phyloP scores from a whole-genome alignment of 2,797 vertebrate genomes.

The Stomatorhinus walkeri region DNA sequence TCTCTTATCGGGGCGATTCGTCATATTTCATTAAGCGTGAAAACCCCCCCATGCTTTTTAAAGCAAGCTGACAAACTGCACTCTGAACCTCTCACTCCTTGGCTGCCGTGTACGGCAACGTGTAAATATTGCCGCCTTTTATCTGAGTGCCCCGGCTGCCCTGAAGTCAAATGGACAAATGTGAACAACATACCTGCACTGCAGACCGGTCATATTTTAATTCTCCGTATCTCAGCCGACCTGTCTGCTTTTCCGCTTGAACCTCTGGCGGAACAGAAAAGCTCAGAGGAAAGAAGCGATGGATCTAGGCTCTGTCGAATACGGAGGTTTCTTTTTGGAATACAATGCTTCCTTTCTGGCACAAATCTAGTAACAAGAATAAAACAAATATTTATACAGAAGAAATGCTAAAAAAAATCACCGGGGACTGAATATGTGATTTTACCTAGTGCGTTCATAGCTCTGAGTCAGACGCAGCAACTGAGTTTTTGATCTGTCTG shows the following conservation, averaged over 20 bases:
- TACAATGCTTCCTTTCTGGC: neutral
- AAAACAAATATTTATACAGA: neutral
- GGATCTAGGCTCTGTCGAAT: neutral
- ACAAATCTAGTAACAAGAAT: neutral
- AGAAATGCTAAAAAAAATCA: neutral
- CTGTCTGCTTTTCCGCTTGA: neutral
- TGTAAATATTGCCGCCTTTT: neutral
- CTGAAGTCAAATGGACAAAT: neutral
- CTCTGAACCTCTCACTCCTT: neutral
- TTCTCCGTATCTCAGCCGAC: neutral
- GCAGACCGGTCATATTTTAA: neutral
- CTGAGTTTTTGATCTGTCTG: neutral
- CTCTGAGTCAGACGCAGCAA: neutral
- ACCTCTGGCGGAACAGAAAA: neutral
- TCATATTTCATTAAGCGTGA: constrained; percentile 23
- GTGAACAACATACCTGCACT: neutral
- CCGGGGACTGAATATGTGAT: neutral
- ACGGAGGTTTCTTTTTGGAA: neutral
- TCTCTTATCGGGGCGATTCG: constrained; percentile 17
- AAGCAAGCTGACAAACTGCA: neutral
- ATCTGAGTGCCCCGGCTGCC: neutral
- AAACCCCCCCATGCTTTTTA: neutral
- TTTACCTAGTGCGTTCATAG: neutral
- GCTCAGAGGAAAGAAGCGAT: neutral
- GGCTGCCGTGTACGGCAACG: neutral